Evolutionary conservation across 2,888 invertebrate species (phyloP), one percentile per base, ranked within the genome.

Genomic region (Sabellastarte sp.): DNA sequence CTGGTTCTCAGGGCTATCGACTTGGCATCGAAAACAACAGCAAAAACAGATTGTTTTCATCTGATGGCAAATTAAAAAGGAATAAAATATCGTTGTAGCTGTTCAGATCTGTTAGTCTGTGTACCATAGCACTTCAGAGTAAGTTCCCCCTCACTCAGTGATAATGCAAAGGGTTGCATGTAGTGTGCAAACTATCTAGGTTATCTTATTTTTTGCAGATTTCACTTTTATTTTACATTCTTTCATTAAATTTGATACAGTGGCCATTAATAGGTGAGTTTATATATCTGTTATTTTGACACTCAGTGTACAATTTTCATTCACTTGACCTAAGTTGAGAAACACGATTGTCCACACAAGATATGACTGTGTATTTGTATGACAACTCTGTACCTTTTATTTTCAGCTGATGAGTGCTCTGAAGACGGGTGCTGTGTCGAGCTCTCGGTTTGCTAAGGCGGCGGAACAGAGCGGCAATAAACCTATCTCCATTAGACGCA

Each of bases 361-460:
- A 5, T 53, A 5, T 53, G 5, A 20, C 53, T 26, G n/a, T 53
- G 53, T 53, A 24, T 24, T 53, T n/a, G n/a, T 15, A 15, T 5
- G 10, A 5, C 5, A 26, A 53, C 4, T 24, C 24, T 10, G 53
- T n/a, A n/a, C 15, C 10, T 29, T 51, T 75, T 76, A 30, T 32
- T 72, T 83, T 64, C 80, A 98, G 97, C 92, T 99, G 91, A 99
- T 98, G 95, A 95, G 95, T 20, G 96, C 97, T 5, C 90, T 99
- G 75, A 98, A 98, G 85, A 93, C 93, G 0, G 99, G 99, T 10
- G 92, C 93, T 80, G 91, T 99, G 69, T 91, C 95, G 1, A 93
- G 95, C 84, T 97, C 95, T 24, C 88, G 98, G 66, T 95, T 99
- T 84, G 97, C 97, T 1, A 89, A 91, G 76, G 93, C 95, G 89